A percentile compares a stretch with the other conserved stretches of the same genome.
Evolutionary conservation across 1,140 invertebrate genomes (phyloP).

Genomic region (Penaeus vannamei): DNA sequence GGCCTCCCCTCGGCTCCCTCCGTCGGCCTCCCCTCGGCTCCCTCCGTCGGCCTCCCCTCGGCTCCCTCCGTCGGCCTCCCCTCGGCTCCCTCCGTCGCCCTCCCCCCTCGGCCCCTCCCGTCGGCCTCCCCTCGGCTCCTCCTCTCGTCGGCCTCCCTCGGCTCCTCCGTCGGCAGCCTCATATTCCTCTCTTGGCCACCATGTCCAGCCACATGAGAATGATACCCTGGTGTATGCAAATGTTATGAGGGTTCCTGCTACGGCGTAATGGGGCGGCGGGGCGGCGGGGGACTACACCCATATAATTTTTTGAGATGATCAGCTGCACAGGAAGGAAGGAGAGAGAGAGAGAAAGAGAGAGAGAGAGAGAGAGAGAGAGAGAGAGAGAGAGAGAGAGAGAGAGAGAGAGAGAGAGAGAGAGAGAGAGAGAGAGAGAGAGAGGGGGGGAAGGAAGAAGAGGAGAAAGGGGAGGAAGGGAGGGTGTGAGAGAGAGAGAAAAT

Average conservation of each 20-base stretch:
- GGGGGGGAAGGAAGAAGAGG: neutral
- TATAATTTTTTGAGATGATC: too few species aligned
- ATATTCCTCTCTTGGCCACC: neutral
- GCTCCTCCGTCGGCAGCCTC: neutral
- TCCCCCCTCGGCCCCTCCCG: constrained; percentile 1
- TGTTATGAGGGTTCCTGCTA: constrained; percentile 28
- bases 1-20: too few species aligned
- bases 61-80: too few species aligned
- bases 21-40: too few species aligned
- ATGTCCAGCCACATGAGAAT: constrained; percentile 13
- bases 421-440: neutral
- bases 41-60: too few species aligned
- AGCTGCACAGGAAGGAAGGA: neutral
- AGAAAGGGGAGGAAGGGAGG: neutral
- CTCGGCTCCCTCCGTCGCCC: neutral
- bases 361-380: constrained; percentile 9
- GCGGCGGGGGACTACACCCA: neutral
- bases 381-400: constrained; percentile 16
- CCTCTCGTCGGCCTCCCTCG: neutral
- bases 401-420: constrained; percentile 18
- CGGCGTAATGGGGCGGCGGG: neutral
- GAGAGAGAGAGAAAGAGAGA: neutral
- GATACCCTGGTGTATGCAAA: constrained; percentile 33
- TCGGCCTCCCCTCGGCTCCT: neutral
- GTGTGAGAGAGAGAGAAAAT: neutral